Conservation (phyloP, 2,113 vertebrate genomes). For the Callospermophilus lateralis region DNA sequence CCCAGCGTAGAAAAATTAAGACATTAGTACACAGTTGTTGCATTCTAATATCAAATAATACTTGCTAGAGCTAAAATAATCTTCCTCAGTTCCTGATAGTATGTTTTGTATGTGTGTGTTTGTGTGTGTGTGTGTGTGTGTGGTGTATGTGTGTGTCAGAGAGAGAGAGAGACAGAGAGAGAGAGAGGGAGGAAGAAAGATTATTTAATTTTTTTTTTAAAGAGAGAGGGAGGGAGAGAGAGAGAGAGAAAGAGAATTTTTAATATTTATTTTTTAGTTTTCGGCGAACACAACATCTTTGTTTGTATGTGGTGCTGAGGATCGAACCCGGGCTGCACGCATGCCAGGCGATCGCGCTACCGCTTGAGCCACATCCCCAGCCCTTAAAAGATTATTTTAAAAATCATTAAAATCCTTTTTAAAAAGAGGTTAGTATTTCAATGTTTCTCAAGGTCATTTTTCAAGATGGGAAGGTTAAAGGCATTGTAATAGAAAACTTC, state of each 20-base stretch:
- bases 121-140: no score
- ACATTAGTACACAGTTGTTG: background rate
- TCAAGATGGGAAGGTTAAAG: background rate
- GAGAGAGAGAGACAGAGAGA: background rate
- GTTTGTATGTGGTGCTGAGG: no score
- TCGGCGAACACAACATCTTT: no score
- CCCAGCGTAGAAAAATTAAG: background rate
- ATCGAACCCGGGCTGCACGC: no score
- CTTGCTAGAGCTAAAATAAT: background rate
- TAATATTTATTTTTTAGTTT: no score
- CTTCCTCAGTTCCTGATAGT: background rate
- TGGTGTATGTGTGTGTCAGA: no score
- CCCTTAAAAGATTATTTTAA: background rate
- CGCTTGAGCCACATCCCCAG: no score
- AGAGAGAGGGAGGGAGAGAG: no score
- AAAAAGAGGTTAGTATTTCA: background rate
- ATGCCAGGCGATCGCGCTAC: no score
- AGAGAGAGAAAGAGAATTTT: no score
- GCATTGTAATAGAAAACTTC: background rate
- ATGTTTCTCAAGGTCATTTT: background rate
- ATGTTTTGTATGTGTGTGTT: background rate
- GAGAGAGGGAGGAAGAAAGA: background rate
- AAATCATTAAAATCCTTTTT: background rate
- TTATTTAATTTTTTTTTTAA: no score
- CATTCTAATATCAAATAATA: background rate